Conservation (phyloP, 2,888 invertebrate species). For the Chironomus tentans region DNA sequence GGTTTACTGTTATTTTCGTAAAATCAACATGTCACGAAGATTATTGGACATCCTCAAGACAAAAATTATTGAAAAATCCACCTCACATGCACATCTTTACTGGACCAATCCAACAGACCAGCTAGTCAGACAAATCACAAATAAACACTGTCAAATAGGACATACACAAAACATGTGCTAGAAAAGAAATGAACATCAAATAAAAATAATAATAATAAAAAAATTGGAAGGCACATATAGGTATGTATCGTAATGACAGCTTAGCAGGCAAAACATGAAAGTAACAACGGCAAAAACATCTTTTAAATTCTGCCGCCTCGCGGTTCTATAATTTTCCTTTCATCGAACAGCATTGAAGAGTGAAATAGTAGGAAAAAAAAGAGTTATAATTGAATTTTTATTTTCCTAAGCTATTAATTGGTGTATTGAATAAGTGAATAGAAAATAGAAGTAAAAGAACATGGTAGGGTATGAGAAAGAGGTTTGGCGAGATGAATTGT, state of each 20-base stretch:
- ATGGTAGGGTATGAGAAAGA: background rate
- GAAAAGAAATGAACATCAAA: background rate
- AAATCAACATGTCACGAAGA: too few relatives aligned
- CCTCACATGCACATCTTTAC: too few relatives aligned
- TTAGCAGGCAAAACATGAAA: constrained; percentile 24
- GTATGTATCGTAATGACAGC: constrained; percentile 17
- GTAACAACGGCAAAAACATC: constrained; percentile 25
- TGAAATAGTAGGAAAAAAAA: background rate
- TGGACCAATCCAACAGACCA: too few relatives aligned
- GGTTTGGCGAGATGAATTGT: constrained; percentile 4
- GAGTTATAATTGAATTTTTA: constrained; percentile 26
- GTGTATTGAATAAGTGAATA: constrained; percentile 17
- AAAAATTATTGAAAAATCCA: too few relatives aligned
- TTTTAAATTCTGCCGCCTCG: constrained; percentile 15
- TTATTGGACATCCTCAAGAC: too few relatives aligned
- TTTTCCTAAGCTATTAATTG: constrained; percentile 26
- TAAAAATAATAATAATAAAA: background rate
- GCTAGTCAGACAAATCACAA: too few relatives aligned
- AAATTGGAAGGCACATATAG: constrained; percentile 1
- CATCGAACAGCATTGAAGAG: constrained; percentile 5
- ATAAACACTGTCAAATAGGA: too few relatives aligned
- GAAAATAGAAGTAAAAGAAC: background rate
- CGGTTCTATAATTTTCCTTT: constrained; percentile 26
- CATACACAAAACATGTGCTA: background rate
- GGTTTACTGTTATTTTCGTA: too few relatives aligned